Conservation (phyloP, 2,888 invertebrate species). For the Andrena chrysosceles region DNA sequence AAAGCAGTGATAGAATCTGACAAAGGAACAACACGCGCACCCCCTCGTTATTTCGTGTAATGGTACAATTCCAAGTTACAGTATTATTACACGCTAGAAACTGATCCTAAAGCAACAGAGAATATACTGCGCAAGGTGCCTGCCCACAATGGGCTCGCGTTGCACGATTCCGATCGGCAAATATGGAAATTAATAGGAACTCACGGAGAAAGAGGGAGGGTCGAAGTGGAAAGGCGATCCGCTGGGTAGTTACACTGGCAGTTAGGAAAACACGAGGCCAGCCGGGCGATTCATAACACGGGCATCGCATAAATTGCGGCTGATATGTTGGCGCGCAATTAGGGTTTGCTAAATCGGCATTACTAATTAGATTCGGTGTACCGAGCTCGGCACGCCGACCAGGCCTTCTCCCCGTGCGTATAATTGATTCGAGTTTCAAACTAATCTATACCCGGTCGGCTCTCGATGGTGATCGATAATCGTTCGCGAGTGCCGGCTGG, state of each 20-base stretch:
- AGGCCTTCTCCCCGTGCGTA: conserved; percentile 68
- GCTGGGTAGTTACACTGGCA: conserved; percentile 15
- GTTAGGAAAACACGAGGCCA: conserved; percentile 60
- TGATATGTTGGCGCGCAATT: conserved; percentile 81
- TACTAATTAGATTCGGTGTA: conserved; percentile 81
- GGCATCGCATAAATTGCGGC: conserved; percentile 79
- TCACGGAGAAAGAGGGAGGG: conserved; percentile 27
- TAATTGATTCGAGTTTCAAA: conserved; percentile 83
- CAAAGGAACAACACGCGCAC: too few relatives aligned
- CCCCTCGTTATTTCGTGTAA: too few relatives aligned
- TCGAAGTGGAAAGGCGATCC: neutral
- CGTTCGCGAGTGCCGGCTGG: conserved; percentile 47
- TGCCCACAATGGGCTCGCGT: neutral
- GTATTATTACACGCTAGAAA: too few relatives aligned
- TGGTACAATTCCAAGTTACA: too few relatives aligned
- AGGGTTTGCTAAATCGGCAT: conserved; percentile 82
- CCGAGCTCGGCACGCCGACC: conserved; percentile 67
- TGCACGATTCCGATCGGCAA: conserved; percentile 19
- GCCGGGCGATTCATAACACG: conserved; percentile 76
- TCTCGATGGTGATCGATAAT: conserved; percentile 74
- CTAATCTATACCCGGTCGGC: conserved; percentile 74
- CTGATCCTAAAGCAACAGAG: too few relatives aligned
- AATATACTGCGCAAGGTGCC: too few relatives aligned
- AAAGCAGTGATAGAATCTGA: too few relatives aligned
- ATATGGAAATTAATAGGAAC: conserved; percentile 68